Evolutionary conservation across 30 jellyfish, hydroid and myxozoan genomes (phyloP).

Genomic region (Nemopilema nomurai): DNA sequence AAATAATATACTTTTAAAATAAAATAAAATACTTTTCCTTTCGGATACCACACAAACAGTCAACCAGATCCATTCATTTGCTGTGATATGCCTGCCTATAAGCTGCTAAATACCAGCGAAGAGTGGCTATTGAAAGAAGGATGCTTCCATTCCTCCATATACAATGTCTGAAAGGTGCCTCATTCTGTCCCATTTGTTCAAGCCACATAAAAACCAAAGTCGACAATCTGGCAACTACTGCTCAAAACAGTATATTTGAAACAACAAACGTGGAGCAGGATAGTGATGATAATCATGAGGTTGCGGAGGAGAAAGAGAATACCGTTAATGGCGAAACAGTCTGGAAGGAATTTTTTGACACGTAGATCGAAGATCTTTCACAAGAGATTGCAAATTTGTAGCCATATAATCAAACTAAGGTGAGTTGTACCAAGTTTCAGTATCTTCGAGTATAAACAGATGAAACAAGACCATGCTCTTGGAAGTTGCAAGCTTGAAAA

Average conservation of each 20-base stretch:
- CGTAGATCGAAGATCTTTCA: not conserved
- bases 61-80: constrained; percentile 23
- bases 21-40: constrained; percentile 2
- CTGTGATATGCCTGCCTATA: constrained; percentile 25
- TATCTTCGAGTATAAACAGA: not conserved
- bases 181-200: constrained; percentile 20
- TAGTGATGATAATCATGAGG: constrained; percentile 11
- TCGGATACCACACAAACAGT: constrained; percentile 12
- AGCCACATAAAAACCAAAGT: constrained; percentile 18
- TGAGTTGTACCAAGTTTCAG: not conserved
- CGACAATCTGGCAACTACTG: constrained; percentile 17
- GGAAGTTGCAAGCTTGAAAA: not conserved
- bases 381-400: constrained; percentile 1
- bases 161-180: constrained; percentile 13
- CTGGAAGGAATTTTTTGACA: not conserved
- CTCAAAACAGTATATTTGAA: constrained; percentile 16
- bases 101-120: constrained; percentile 9
- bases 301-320: constrained; percentile 8
- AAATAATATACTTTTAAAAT: not conserved
- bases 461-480: not conserved
- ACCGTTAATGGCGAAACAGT: not conserved
- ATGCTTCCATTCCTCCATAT: constrained; percentile 8
- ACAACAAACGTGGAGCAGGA: not conserved
- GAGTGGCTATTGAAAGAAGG: constrained; percentile 11
- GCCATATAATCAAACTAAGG: constrained; percentile 4